These are phyloP conservation scores for Drosophila fuyamai DNA, from an alignment of 1,140 invertebrate genomes.

Conservation along the genomic window DNA sequence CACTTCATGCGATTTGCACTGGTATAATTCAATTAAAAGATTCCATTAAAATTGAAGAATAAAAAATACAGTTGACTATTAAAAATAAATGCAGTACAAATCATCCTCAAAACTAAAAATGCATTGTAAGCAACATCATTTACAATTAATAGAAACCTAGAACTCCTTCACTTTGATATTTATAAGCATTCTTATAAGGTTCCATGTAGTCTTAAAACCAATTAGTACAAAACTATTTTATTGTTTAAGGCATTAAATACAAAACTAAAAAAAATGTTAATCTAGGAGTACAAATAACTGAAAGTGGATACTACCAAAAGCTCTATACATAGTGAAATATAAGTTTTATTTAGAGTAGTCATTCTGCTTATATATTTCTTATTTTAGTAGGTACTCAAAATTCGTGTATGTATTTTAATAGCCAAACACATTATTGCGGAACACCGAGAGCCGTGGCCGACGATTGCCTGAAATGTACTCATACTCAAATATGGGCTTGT, in stretches of 20 bases:
- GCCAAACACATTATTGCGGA: conserved; percentile 6
- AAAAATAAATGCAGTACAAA: background rate
- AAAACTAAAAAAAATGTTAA: no score
- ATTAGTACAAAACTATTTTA: no score
- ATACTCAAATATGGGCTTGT: conserved; percentile 35
- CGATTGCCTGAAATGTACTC: conserved; percentile 10
- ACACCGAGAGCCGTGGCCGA: background rate
- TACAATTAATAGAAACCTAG: no score
- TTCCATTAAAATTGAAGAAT: background rate
- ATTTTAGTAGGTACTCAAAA: background rate
- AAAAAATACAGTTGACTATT: background rate
- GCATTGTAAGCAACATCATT: background rate
- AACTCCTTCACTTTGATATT: no score
- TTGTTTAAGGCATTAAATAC: no score
- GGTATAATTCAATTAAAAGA: conserved; percentile 28
- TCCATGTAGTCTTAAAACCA: no score
- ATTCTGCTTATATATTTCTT: background rate
- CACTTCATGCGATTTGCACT: conserved; percentile 17
- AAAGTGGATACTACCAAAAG: no score
- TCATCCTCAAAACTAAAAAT: background rate
- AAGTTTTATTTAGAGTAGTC: background rate
- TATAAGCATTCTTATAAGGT: no score
- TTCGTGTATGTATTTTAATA: background rate
- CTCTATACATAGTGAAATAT: no score
- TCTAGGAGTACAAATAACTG: no score